Percentiles rank a stretch among this genome's conserved stretches.
phyloP scores from a whole-genome alignment of 1,140 invertebrate genomes.

The Lamellibrachia luymesi region DNA sequence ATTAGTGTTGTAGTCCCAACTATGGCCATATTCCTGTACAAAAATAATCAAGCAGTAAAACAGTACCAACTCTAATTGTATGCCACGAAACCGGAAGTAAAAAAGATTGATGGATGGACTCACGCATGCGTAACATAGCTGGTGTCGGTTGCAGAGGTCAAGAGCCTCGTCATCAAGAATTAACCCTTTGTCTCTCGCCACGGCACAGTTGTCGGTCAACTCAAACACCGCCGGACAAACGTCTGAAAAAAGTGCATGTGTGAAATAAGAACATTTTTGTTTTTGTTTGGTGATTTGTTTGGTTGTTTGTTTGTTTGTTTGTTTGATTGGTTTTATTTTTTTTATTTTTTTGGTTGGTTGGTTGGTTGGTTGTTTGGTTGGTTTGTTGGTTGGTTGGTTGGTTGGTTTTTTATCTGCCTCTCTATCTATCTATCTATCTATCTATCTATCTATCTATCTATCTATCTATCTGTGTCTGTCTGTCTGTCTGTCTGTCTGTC shows the following conservation, averaged over 20 bases:
- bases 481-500: background rate
- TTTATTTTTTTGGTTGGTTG: no score
- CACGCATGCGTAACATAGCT: conserved; percentile 27
- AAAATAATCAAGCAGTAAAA: no score
- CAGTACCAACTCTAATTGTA: background rate
- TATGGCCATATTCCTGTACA: no score
- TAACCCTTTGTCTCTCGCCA: conserved; percentile 14
- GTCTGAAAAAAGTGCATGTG: background rate
- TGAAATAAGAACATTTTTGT: background rate
- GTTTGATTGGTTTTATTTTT: background rate
- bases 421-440: background rate
- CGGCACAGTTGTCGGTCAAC: conserved; percentile 23
- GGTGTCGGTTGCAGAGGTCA: conserved; percentile 28
- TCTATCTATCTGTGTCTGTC: background rate
- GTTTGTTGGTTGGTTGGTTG: background rate
- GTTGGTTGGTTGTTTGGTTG: no score
- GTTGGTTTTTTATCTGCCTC: background rate
- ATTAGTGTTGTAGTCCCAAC: no score
- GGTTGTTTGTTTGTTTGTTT: background rate
- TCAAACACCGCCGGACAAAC: background rate
- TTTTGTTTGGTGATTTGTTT: background rate
- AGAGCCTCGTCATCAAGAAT: conserved; percentile 24
- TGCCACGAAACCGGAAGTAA: background rate
- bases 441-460: background rate
- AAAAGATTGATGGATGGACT: conserved; percentile 13